A percentile compares a stretch with the other conserved stretches of the same genome.
Evolutionary conservation across 2,888 invertebrate species (phyloP).

Genomic region (Dexiosoma caninum): DNA sequence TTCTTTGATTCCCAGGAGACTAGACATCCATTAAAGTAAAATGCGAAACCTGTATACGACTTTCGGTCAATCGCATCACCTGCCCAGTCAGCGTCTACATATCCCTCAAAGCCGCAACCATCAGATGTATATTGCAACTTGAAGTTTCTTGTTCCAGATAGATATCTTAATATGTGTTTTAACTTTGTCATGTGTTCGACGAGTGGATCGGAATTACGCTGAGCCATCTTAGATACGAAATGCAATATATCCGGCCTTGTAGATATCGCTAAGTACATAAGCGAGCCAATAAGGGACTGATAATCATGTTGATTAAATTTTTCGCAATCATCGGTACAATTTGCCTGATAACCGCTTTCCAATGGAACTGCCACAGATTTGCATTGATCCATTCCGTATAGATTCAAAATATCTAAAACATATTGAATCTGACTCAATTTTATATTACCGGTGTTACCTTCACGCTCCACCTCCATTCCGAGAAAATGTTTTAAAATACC

Average conservation of each 20-base stretch:
- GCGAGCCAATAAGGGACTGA: slow-evolving; percentile 11
- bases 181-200: not conserved
- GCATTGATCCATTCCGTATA: slow-evolving; percentile 29
- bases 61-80: slow-evolving; percentile 47
- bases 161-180: not conserved
- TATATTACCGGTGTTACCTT: no score
- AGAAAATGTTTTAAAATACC: slow-evolving; percentile 36
- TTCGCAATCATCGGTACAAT: not conserved
- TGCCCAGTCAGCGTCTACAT: slow-evolving; percentile 35
- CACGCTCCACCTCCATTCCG: slow-evolving; percentile 45
- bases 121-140: slow-evolving; percentile 26
- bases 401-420: no score
- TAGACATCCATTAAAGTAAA: no score
- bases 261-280: slow-evolving; percentile 23
- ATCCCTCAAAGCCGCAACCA: not conserved
- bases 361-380: slow-evolving; percentile 40
- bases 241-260: slow-evolving; percentile 31
- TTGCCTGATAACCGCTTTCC: slow-evolving; percentile 12
- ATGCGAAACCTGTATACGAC: slow-evolving; percentile 51
- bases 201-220: slow-evolving; percentile 8
- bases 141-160: not conserved
- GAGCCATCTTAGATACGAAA: slow-evolving; percentile 14
- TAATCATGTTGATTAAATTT: not conserved
- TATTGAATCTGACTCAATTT: no score
- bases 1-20: slow-evolving; percentile 50